Conservation (phyloP, 2,113 vertebrate genomes). For the Grus americana region DNA sequence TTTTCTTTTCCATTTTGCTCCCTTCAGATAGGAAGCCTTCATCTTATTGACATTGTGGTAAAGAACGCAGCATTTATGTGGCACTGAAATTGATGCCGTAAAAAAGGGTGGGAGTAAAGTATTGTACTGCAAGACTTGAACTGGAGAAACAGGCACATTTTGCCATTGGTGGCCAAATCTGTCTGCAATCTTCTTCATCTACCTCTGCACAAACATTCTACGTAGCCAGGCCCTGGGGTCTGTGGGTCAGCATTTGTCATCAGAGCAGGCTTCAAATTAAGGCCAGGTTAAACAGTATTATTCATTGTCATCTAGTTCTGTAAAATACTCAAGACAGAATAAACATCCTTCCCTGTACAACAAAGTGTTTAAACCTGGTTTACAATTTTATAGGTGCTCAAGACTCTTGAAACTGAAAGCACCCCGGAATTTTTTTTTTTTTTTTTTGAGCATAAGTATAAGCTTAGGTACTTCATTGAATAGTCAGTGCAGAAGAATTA, state of each 20-base stretch:
- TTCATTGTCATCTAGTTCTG: not conserved
- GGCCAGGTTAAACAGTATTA: not conserved
- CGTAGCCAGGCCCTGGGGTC: fast-evolving
- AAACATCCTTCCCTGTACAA: not conserved
- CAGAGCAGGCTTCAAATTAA: not conserved
- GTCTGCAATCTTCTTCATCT: not conserved
- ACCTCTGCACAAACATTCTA: fast-evolving
- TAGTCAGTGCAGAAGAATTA: not conserved
- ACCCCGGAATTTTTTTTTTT: not conserved
- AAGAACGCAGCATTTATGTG: not conserved
- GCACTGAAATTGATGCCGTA: not conserved
- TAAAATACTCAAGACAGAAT: not conserved
- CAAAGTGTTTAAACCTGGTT: not conserved
- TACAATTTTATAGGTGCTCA: not conserved
- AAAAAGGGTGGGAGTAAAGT: not conserved
- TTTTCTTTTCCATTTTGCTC: not conserved
- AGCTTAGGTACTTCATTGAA: not conserved
- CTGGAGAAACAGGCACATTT: not conserved
- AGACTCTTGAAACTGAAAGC: not conserved
- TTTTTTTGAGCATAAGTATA: not conserved
- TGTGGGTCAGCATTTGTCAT: not conserved
- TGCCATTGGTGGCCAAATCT: not conserved
- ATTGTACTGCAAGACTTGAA: not conserved
- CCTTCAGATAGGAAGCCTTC: not conserved
- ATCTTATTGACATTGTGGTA: not conserved